Conservation (phyloP, 2,797 vertebrate species). For the Coreius guichenoti region DNA sequence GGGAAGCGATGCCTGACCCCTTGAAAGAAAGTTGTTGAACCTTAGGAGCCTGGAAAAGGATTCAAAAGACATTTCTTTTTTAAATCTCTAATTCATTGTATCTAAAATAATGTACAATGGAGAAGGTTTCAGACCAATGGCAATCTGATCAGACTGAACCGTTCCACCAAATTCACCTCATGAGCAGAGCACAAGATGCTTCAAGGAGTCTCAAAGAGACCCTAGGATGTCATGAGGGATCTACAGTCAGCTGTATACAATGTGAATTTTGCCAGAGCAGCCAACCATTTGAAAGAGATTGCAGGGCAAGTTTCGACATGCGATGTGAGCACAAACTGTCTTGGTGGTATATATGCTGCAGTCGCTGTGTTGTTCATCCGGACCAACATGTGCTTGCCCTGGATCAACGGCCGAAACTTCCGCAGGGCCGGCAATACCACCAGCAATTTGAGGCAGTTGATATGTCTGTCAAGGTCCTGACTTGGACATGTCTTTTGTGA, state of each 20-base stretch:
- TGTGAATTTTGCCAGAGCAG: background rate
- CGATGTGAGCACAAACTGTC: too few relatives aligned
- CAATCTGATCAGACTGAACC: background rate
- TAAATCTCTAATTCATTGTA: background rate
- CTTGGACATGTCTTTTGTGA: too few relatives aligned
- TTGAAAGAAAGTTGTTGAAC: background rate
- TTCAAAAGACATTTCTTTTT: background rate
- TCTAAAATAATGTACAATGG: background rate
- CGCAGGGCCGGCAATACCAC: too few relatives aligned
- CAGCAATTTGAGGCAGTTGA: too few relatives aligned
- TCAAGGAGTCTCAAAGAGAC: background rate
- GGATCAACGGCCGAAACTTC: too few relatives aligned
- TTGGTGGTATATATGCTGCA: too few relatives aligned
- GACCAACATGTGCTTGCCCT: too few relatives aligned
- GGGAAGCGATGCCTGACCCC: background rate
- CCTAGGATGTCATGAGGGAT: background rate
- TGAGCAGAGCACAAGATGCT: background rate
- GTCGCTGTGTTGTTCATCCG: too few relatives aligned
- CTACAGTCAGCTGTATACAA: background rate
- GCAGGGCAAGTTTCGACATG: too few relatives aligned
- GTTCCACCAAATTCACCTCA: background rate
- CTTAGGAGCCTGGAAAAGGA: background rate
- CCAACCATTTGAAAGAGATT: background rate
- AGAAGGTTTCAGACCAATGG: background rate
- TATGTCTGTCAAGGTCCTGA: too few relatives aligned